Evolutionary conservation across 2,888 invertebrate genomes (phyloP), one percentile per base, ranked within the genome.

Genomic region (Sinopyrophorus schimmeli): DNA sequence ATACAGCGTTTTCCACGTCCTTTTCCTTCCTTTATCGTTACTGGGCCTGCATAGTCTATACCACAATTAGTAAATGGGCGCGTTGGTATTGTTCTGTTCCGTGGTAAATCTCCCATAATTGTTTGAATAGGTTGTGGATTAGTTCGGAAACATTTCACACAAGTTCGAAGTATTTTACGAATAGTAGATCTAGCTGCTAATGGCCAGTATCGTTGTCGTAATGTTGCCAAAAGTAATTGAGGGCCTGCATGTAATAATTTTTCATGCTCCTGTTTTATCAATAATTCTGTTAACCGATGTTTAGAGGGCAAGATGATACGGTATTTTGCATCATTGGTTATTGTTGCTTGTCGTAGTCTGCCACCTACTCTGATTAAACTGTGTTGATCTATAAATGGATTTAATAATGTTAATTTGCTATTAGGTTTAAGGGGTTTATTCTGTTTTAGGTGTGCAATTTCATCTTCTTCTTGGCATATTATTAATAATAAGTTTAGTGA

Each of bases 11-110:
- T n/a, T n/a, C n/a, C n/a, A n/a, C 26, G 26, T 9, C 11, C 23
- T 17, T 48, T 55, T n/a, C 43, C 40, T 28, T 57, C 53, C 11
- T 52, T 43, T 9, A 63, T 32, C 4, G 35, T 30, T 26, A 62
- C 52, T 1, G 65, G 62, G 1, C 65, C 65, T 11, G 56, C 61
- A 50, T 55, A 65, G 41, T 66, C 64, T 1, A 63, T 34, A 1
- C 63, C 64, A 24, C 43, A 27, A 9, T 51, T 52, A 3, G 27
- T 44, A 24, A 61, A 61, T 3, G 60, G 54, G 14, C 55, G 20
- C 0, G 49, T 17, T 4, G 18, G 11, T 0, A 31, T 50, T 1
- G 59, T 23, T 18, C 57, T 26, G 1, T 11, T 15, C 9, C 20
- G 18, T 2, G 55, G 59, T 18, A 61, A 27, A 27, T 58, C 23